These are phyloP conservation scores for Dendroctonus valens DNA, from an alignment of 1,140 invertebrate species.

Conservation along the genomic window DNA sequence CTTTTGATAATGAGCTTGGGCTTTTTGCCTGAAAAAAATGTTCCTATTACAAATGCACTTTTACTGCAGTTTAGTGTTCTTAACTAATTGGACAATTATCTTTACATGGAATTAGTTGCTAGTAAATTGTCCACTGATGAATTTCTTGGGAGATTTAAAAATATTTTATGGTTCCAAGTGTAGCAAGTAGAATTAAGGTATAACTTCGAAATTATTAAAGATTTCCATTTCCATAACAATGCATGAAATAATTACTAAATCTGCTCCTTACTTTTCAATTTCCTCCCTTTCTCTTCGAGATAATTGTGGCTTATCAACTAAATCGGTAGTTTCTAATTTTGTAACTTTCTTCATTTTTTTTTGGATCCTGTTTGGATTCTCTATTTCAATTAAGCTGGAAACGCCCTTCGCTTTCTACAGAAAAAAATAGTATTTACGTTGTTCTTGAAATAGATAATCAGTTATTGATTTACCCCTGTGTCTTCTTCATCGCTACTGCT, in stretches of 20 bases:
- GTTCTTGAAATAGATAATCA: too few relatives aligned
- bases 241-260: neutral
- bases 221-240: neutral
- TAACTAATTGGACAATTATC: too few relatives aligned
- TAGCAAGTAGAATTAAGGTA: too few relatives aligned
- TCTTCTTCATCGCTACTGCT: constrained; percentile 39
- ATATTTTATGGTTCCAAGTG: too few relatives aligned
- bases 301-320: constrained; percentile 69
- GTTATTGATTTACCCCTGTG: constrained; percentile 17
- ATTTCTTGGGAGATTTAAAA: too few relatives aligned
- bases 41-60: neutral
- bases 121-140: too few relatives aligned
- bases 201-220: neutral
- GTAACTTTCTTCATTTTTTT: constrained; percentile 86
- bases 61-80: too few relatives aligned
- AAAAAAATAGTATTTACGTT: too few relatives aligned
- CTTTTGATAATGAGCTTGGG: constrained; percentile 85
- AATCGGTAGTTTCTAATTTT: constrained; percentile 61
- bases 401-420: constrained; percentile 35
- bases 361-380: constrained; percentile 79
- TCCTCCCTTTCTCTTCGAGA: constrained; percentile 83
- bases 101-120: too few relatives aligned
- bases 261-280: constrained; percentile 66
- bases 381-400: constrained; percentile 39
- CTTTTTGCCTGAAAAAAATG: constrained; percentile 60